Evolutionary conservation across 2,797 vertebrate genomes (phyloP).

Genomic region (Rhinoraja longicauda): DNA sequence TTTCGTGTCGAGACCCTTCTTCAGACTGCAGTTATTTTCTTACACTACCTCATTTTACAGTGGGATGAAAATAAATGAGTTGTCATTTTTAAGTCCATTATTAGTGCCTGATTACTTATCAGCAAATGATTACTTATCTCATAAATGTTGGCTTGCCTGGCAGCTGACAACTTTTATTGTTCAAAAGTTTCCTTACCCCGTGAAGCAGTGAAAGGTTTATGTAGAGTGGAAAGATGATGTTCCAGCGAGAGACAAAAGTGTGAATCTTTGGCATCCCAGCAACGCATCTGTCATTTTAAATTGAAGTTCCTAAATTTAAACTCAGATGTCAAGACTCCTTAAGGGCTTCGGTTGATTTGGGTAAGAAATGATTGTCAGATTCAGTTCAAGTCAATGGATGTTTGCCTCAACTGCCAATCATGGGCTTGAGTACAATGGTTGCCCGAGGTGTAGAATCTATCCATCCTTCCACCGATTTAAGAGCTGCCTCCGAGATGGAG

Average conservation of each 20-base stretch:
- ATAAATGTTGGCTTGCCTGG: not conserved
- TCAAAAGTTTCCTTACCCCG: not conserved
- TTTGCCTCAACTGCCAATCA: not conserved
- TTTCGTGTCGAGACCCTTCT: too few species aligned
- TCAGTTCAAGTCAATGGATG: not conserved
- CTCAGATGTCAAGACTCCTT: not conserved
- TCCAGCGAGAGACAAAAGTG: not conserved
- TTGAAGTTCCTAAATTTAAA: constrained; percentile 15
- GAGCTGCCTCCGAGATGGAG: not conserved
- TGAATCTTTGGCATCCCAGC: constrained; percentile 7
- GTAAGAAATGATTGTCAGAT: not conserved
- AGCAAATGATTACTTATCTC: not conserved
- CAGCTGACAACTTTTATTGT: not conserved
- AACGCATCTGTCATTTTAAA: not conserved
- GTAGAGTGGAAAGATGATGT: not conserved
- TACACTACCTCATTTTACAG: not conserved
- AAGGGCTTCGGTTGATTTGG: not conserved
- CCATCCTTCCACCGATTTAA: not conserved
- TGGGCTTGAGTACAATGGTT: not conserved
- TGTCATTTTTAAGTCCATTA: not conserved
- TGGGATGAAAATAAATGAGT: not conserved
- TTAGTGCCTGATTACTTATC: not conserved
- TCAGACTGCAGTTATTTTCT: too few species aligned
- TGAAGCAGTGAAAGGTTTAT: constrained; percentile 30
- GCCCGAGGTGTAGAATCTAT: not conserved